phyloP scores from a whole-genome alignment of 2,113 vertebrate species.

The Apodemus speciosus region DNA sequence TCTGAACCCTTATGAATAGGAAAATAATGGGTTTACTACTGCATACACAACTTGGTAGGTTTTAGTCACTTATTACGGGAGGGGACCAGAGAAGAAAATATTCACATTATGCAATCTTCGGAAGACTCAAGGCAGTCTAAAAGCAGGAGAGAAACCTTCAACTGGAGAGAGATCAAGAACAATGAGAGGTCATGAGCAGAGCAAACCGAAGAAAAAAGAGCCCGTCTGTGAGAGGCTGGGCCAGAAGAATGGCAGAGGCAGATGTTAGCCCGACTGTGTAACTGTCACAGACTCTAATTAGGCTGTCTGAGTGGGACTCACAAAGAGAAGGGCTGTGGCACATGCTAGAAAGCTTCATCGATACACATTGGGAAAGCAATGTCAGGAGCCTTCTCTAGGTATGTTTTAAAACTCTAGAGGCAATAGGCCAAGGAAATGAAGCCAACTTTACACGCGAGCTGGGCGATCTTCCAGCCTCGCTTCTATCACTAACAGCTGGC shows the following conservation, averaged over 20 bases:
- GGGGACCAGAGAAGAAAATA: neutral
- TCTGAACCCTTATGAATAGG: neutral
- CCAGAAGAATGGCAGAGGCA: neutral
- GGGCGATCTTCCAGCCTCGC: neutral
- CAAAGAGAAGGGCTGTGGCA: constrained; percentile 20
- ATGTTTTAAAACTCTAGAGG: constrained; percentile 12
- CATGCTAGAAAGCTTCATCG: neutral
- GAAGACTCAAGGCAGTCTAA: neutral
- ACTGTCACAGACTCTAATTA: constrained; percentile 26
- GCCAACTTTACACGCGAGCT: neutral
- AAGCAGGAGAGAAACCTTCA: neutral
- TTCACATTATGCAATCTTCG: neutral
- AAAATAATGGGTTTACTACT: neutral
- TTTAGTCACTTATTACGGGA: neutral
- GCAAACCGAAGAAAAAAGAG: constrained; percentile 9
- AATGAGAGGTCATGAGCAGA: neutral
- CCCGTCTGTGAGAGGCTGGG: neutral
- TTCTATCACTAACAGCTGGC: neutral
- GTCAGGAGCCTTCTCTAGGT: neutral
- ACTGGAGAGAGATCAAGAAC: neutral
- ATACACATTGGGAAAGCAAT: neutral
- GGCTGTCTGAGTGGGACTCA: constrained; percentile 29
- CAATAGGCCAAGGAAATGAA: neutral
- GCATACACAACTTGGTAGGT: constrained; percentile 10
- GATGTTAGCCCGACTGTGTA: neutral